Evolutionary conservation across 1,140 invertebrate genomes (phyloP).

Genomic region (Lerema accius): DNA sequence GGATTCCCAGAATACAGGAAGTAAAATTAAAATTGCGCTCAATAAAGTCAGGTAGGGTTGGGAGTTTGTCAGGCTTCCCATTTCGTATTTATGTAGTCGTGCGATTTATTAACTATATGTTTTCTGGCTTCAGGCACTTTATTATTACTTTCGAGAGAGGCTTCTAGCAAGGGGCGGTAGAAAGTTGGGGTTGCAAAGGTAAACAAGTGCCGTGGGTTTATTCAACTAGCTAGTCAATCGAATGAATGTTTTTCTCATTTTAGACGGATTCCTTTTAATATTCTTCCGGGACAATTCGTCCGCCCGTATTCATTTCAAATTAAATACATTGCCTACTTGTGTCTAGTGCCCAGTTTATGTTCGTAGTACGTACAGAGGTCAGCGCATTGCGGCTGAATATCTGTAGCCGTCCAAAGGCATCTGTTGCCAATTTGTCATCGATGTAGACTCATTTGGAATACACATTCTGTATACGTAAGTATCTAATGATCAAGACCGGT

Average conservation of each 20-base stretch:
- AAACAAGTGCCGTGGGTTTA: constrained; percentile 73
- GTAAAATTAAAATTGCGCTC: constrained; percentile 17
- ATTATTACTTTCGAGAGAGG: constrained; percentile 77
- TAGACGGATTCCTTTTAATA: constrained; percentile 38
- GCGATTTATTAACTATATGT: constrained; percentile 76
- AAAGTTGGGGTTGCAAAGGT: constrained; percentile 63
- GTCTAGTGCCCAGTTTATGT: constrained; percentile 16
- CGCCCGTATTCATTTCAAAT: constrained; percentile 5
- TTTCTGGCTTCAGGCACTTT: constrained; percentile 81
- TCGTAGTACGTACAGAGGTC: constrained; percentile 20
- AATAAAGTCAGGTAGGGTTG: constrained; percentile 2
- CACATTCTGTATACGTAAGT: constrained; percentile 6
- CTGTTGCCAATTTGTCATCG: constrained; percentile 32
- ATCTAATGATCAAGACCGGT: constrained; percentile 1
- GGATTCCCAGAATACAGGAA: constrained; percentile 1
- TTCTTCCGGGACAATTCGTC: constrained; percentile 10
- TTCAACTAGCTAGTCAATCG: constrained; percentile 67
- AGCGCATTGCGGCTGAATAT: constrained; percentile 30
- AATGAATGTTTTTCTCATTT: constrained; percentile 61
- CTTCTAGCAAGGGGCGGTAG: constrained; percentile 54
- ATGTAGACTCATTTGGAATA: constrained; percentile 23
- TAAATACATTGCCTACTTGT: constrained; percentile 18
- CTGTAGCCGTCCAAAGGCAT: constrained; percentile 26
- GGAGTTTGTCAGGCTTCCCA: constrained; percentile 61
- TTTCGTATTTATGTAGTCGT: constrained; percentile 64